Conservation (phyloP, 2,113 vertebrate species). For the Cephalopterus ornatus region DNA sequence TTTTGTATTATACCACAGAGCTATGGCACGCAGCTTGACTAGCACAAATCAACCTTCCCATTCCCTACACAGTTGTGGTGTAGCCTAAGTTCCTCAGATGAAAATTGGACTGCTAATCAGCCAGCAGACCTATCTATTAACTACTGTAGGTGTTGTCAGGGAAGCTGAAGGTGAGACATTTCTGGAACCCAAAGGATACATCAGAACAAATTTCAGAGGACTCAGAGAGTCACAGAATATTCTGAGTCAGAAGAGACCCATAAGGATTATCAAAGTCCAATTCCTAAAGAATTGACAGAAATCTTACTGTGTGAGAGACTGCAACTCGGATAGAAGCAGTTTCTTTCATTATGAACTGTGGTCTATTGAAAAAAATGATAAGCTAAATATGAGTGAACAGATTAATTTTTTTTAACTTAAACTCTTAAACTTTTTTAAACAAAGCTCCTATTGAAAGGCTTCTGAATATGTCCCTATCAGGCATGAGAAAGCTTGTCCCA, state of each 20-base stretch:
- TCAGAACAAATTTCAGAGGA: background rate
- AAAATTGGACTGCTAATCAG: background rate
- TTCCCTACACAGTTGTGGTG: background rate
- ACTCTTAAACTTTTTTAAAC: constrained; percentile 37
- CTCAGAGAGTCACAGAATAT: background rate
- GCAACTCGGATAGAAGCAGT: background rate
- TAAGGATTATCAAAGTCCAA: background rate
- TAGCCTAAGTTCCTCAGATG: background rate
- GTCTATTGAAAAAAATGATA: background rate
- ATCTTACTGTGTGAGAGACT: background rate
- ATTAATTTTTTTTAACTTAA: background rate
- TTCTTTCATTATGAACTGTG: background rate
- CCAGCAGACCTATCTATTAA: background rate
- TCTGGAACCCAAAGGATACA: background rate
- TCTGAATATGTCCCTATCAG: constrained; percentile 25
- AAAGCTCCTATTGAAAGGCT: constrained; percentile 30
- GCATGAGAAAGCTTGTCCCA: background rate
- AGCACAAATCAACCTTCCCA: background rate
- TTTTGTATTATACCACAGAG: background rate
- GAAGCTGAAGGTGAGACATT: background rate
- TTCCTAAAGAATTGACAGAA: background rate
- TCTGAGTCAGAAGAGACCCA: background rate
- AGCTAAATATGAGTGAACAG: background rate
- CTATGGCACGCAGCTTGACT: background rate
- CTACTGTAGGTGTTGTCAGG: background rate